These are phyloP conservation scores for Drosophila burlai DNA, from an alignment of 1,140 invertebrate species.

Conservation along the genomic window DNA sequence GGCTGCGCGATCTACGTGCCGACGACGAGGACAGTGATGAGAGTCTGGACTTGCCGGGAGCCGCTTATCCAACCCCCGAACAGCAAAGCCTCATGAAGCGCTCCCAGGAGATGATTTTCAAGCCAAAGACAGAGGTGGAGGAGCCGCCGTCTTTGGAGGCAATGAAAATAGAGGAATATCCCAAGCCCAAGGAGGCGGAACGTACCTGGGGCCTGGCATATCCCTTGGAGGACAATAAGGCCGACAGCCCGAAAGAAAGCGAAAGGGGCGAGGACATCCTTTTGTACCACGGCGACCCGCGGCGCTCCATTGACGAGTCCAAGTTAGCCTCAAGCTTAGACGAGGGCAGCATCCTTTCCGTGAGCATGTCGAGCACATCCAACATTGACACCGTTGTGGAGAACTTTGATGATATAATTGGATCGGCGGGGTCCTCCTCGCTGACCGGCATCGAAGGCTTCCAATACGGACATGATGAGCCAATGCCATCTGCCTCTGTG, in stretches of 20 bases:
- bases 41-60: conserved; percentile 60
- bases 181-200: conserved; percentile 75
- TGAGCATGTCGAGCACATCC: conserved; percentile 87
- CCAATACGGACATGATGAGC: conserved; percentile 84
- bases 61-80: conserved; percentile 76
- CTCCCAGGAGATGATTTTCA: conserved; percentile 95
- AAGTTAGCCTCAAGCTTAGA: conserved; percentile 87
- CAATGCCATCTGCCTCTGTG: conserved; percentile 55
- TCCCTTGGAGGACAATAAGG: conserved; percentile 65
- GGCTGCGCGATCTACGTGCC: conserved; percentile 60
- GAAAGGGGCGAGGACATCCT: conserved; percentile 75
- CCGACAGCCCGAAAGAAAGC: conserved; percentile 67
- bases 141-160: conserved; percentile 28
- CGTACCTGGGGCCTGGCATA: conserved; percentile 77
- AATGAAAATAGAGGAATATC: conserved; percentile 73
- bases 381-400: conserved; percentile 87
- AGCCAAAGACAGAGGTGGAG: conserved; percentile 86
- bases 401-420: conserved; percentile 86
- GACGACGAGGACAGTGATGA: conserved; percentile 82
- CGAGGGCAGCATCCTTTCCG: conserved; percentile 86
- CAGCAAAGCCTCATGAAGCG: conserved; percentile 92
- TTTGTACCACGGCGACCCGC: conserved; percentile 68
- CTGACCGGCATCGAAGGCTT: conserved; percentile 80
- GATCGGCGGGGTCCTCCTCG: conserved; percentile 86
- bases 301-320: conserved; percentile 73